Evolutionary conservation across 2,113 vertebrate genomes (phyloP), one percentile per base, ranked within the genome.

Genomic region (Calonectris borealis): DNA sequence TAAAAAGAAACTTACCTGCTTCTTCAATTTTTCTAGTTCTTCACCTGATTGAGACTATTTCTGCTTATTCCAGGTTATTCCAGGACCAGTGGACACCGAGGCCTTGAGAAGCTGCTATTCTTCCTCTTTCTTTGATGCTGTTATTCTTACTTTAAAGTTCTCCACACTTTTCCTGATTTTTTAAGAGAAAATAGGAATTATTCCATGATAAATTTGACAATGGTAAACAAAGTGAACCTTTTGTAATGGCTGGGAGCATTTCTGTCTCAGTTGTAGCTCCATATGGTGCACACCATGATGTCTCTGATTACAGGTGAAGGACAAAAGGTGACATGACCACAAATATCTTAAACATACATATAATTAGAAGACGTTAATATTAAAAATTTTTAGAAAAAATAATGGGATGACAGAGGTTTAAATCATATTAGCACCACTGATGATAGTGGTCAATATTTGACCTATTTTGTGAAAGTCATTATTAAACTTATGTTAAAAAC

Each of bases 111-210:
- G 48, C 38, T 97, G 81, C 60, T 97, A 46, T 80, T 96, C 83
- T 54, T 97, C 88, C 48, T 93, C 80, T 88, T 69, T 77, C 60
- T 97, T 96, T 95, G 64, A 88, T 94, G 17, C 57, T 40, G 32
- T 79, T 77, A 96, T 83, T 88, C 97, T 97, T 55, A 73, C 68
- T 91, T 98, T 95, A 58, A 98, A 69, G 64, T 80, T 95, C 70
- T 87, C 60, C 66, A 94, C 79, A 84, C 58, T 65, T 83, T 93
- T 90, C 84, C 96, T 98, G 81, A 61, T 36, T 75, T 55, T 91
- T 92, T 91, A 51, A 86, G 52, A 61, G 21, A 88, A 93, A 86
- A 72, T 13, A 81, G 25, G 34, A 71, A 44, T 82, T 66, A 68
- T 83, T 86, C 29, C 24, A 12, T 29, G 26, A 14, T 17, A 90